Evolutionary conservation across 1,140 invertebrate species (phyloP).

Genomic region (Cheumatopsyche charites): DNA sequence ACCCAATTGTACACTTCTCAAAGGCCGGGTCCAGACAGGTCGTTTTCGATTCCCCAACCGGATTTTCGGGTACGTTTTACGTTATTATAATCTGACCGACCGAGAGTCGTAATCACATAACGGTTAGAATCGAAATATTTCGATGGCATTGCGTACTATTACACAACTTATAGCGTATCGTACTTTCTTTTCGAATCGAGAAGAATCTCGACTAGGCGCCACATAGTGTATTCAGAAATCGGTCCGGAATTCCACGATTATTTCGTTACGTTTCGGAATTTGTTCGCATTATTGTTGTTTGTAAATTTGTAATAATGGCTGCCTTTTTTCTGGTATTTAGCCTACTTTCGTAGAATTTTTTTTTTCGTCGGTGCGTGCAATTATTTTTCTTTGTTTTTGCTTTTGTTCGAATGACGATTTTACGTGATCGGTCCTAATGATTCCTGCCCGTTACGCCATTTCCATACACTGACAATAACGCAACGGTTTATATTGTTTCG

Average conservation of each 20-base stretch:
- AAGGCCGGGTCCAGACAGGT: constrained; percentile 11
- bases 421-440: constrained; percentile 21
- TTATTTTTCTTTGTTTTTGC: constrained; percentile 27
- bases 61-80: constrained; percentile 24
- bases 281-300: too few relatives aligned
- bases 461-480: constrained; percentile 14
- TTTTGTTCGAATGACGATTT: constrained; percentile 8
- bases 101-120: constrained; percentile 20
- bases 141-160: constrained; percentile 12
- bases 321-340: constrained; percentile 13
- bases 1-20: constrained; percentile 24
- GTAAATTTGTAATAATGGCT: too few relatives aligned
- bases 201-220: not conserved
- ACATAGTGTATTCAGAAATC: not conserved
- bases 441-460: constrained; percentile 30
- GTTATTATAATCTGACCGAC: constrained; percentile 13
- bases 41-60: constrained; percentile 24
- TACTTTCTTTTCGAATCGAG: constrained; percentile 7
- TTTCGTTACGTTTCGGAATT: not conserved
- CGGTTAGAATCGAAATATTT: constrained; percentile 19
- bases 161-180: constrained; percentile 6
- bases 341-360: not conserved
- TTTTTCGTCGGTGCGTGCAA: not conserved
- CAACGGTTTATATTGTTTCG: constrained; percentile 27
- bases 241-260: not conserved